Base-by-base conservation (phyloP, 2,113 vertebrate species). In the Dolichotis patagonum region DNA sequence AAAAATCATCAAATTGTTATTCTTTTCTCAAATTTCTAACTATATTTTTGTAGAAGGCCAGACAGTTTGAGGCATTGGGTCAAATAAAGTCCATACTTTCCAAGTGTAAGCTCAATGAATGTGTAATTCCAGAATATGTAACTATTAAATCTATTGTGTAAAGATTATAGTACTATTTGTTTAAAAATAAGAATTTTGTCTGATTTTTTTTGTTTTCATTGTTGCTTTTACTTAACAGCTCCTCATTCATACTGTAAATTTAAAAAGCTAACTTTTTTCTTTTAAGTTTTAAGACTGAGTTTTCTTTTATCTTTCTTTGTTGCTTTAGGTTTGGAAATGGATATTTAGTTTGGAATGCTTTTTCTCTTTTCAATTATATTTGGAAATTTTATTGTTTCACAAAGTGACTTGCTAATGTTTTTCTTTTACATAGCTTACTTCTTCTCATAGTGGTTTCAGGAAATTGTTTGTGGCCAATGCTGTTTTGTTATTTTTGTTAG, bases 331-430 rank as follows among this genome's bases (percentile, higher is more conserved):
- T 97, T 88, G 84, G 75, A 96, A 94, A 97, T 82, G 93, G 82
- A 82, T 88, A 97, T 97, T 98, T 98, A 80, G 90, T 97, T 98
- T 98, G 88, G 96, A 98, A 98, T 97, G 0, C 85, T 20, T 95
- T 97, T 97, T 56, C 38, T 98, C 97, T 94, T 93, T 98, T 97
- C 88, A 96, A 62, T 95, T 98, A 78, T 97, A 91, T 94, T 97
- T 98, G 94, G 95, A 97, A 97, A 94, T 95, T 81, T 97, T 93
- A 88, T 7, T 94, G 26, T 83, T 97, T 97, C 95, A 85, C 78
- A 93, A 97, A 98, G 75, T 93, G 91, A 77, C 96, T 88, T 86
- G 54, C 77, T 97, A 81, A 89, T 98, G 96, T 95, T 96, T 96
- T 96, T 89, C 81, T 96, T 96, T 96, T 92, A 96, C 97, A 95